Base-by-base conservation (phyloP, 2,113 vertebrate genomes). In the Clarias macrocephalus region DNA sequence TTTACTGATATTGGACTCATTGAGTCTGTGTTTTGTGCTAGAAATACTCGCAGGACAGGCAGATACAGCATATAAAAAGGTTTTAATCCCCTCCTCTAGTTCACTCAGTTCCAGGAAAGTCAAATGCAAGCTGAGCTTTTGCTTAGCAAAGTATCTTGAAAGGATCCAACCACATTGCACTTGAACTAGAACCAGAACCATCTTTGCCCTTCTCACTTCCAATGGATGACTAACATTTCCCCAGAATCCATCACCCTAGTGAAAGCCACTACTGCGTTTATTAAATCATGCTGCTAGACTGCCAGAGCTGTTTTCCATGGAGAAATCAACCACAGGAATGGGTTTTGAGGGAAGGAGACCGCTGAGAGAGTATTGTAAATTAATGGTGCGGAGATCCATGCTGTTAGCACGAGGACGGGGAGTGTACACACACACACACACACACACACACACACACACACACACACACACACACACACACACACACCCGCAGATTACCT, bases 401-500 rank as follows among this genome's bases (percentile, higher is more conserved):
- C 21, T 80, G 42, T 56, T 56, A 82, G 66, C 19, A 33, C 16
- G 9, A 65, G 54, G 28, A 62, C 25, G 33, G 83, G 79, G 66
- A 73, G 37, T 9, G n/a, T 80, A 85, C 82, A 89, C 28, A 83
- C 52, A 89, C 76, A 59, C 76, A 59, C 73, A 37, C 28, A 83
- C 52, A 89, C 72, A 59, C 76, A 59, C 73, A n/a, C 28, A 83
- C 52, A 89, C 72, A 59, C 76, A 59, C 73, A n/a, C n/a, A n/a
- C n/a, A n/a, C n/a, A n/a, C n/a, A 85, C 82, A 89, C 28, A 83
- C 52, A 89, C 76, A 59, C 76, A 59, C 73, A 37, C 28, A 83
- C 52, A 89, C 72, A 59, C 76, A 59, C 73, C 83, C 90, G 76
- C 70, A 59, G 85, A 89, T 94, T 95, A 95, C 94, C 94, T 95